A percentile compares a stretch with the other conserved stretches of the same genome.
These are phyloP conservation scores for Luffia ferchaultella DNA, from an alignment of 2,888 invertebrate genomes.

Conservation along the genomic window DNA sequence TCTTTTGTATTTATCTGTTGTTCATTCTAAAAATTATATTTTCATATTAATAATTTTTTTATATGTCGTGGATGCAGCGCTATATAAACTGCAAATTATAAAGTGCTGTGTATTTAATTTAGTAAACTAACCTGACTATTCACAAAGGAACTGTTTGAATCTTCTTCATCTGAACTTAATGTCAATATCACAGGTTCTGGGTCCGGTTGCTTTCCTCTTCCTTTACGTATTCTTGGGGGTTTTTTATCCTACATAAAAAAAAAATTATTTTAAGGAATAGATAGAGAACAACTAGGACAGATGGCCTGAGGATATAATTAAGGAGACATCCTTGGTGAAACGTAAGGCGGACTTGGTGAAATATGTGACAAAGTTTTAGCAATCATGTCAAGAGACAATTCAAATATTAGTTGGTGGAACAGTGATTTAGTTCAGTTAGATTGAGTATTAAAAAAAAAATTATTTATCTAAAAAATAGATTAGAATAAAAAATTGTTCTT, in stretches of 20 bases:
- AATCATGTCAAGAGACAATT: too few relatives aligned
- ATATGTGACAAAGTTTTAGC: too few relatives aligned
- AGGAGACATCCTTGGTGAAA: too few relatives aligned
- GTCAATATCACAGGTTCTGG: slow-evolving; percentile 74
- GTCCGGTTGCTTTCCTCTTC: slow-evolving; percentile 61
- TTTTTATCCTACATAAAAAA: slow-evolving; percentile 40
- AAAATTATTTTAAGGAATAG: background rate
- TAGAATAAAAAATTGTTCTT: too few relatives aligned
- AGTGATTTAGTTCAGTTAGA: background rate
- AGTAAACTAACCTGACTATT: slow-evolving; percentile 36
- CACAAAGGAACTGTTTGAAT: slow-evolving; percentile 57
- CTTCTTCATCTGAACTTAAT: slow-evolving; percentile 76
- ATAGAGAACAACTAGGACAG: too few relatives aligned
- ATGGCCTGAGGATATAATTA: too few relatives aligned
- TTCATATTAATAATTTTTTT: slow-evolving; percentile 1
- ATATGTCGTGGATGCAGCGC: too few relatives aligned
- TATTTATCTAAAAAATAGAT: too few relatives aligned
- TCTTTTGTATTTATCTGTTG: slow-evolving; percentile 45
- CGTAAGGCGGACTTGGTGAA: too few relatives aligned
- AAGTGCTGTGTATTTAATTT: background rate
- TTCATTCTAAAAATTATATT: slow-evolving; percentile 37
- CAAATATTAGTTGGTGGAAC: too few relatives aligned
- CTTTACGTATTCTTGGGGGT: slow-evolving; percentile 52
- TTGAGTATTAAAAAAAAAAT: background rate
- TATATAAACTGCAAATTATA: background rate